Percentiles rank a stretch among this genome's conserved stretches.
These are phyloP conservation scores for Amblyraja radiata DNA, from an alignment of 2,797 vertebrate genomes.

Conservation along the genomic window DNA sequence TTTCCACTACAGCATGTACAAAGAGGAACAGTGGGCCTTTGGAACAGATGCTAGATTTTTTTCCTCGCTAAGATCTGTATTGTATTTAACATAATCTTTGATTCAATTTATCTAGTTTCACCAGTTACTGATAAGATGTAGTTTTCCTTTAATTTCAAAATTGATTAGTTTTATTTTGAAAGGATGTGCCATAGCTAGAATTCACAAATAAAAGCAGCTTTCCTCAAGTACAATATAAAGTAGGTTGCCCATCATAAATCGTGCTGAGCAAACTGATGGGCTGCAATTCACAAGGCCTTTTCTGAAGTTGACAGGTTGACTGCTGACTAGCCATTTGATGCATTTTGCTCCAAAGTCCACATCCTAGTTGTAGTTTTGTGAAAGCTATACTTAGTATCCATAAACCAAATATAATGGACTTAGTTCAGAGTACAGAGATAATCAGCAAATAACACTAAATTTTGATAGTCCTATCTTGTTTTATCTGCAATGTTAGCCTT, in stretches of 20 bases:
- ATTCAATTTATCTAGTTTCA: neutral
- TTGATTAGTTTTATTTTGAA: neutral
- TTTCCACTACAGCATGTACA: neutral
- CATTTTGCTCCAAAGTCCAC: too few species aligned
- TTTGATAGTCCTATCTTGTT: too few species aligned
- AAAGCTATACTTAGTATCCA: too few species aligned
- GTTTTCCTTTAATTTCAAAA: neutral
- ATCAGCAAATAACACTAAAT: too few species aligned
- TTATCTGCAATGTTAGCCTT: too few species aligned
- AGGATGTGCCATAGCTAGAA: neutral
- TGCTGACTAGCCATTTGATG: too few species aligned
- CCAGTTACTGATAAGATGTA: neutral
- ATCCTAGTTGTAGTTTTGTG: too few species aligned
- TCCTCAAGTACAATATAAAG: neutral
- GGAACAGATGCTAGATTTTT: neutral
- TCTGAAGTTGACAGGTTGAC: too few species aligned
- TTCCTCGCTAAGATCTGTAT: neutral
- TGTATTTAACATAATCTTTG: neutral
- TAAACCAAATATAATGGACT: too few species aligned
- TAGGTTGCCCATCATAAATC: neutral
- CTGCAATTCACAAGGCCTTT: neutral
- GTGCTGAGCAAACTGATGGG: neutral
- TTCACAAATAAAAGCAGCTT: neutral
- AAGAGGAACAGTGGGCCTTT: neutral
- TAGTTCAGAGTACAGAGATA: too few species aligned